Base-by-base conservation (phyloP, 2,113 vertebrate species). In the Polypterus bichir region DNA sequence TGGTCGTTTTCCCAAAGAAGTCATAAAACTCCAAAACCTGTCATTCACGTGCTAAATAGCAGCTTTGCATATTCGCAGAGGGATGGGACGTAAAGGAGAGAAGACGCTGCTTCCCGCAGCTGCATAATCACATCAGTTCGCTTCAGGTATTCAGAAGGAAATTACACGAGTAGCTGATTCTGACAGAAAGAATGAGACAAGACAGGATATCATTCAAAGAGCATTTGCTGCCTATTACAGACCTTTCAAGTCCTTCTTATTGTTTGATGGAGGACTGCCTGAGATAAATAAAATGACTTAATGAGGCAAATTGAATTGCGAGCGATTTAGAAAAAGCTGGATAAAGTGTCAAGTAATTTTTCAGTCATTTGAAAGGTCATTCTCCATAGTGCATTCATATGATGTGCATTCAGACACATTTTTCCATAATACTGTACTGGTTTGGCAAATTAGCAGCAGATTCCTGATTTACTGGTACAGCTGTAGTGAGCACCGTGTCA, bases 251-350 rank as follows among this genome's bases (percentile, higher is more conserved):
- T 51, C 48, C 55, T 57, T 48, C 44, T 46, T 63, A 5, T 57
- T 10, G 10, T 5, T n/a, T 57, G 54, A 57, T 46, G 54, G 54
- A 55, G 46, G n/a, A 62, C 11, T 44, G 6, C 7, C 54, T 7
- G 62, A 57, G 62, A 63, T 63, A 63, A 57, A 63, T 52, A 63
- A 57, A 63, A 56, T 63, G 62, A 55, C 4, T 27, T 63, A 63
- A 63, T 63, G 53, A 63, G 62, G 46, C 53, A n/a, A 47, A 48
- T 45, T 11, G 53, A 56, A 63, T 46, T 11, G 54, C 4, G 54
- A 63, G 9, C 7, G 62, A 63, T 10, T 27, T 8, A 5, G 46
- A 44, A 27, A 48, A 55, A 49, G 54, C 54, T 47, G 46, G 46
- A 47, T 47, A 44, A 9, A 57, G 9, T 59, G 47, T 54, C 47